Evolutionary conservation across 2,113 vertebrate species (phyloP).

Genomic region (Pollachius pollachius): DNA sequence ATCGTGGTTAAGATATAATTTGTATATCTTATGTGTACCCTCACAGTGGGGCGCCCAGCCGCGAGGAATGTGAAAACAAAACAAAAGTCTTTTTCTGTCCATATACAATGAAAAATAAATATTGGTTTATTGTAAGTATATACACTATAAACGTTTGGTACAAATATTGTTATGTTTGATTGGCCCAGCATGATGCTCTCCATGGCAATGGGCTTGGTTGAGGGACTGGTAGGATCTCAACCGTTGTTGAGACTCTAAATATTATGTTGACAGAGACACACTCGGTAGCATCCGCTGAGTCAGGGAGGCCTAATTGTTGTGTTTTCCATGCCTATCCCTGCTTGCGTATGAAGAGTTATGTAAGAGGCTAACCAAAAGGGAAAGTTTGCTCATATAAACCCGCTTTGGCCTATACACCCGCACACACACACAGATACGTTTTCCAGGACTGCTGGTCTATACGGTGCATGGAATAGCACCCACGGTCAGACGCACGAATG

Average conservation of each 20-base stretch:
- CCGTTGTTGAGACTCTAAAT: constrained; percentile 11
- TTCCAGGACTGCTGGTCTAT: constrained; percentile 42
- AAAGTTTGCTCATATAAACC: constrained; percentile 47
- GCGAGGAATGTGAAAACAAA: no score
- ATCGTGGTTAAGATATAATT: no score
- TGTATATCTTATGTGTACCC: no score
- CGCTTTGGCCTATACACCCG: constrained; percentile 45
- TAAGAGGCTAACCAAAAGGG: constrained; percentile 37
- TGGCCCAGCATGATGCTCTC: no score
- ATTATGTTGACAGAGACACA: constrained; percentile 21
- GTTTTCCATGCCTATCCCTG: constrained; percentile 46
- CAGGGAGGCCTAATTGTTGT: constrained; percentile 55
- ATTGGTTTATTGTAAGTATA: no score
- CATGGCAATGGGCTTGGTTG: neutral
- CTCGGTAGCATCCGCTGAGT: constrained; percentile 48
- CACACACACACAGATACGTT: constrained; percentile 40
- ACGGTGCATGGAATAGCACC: constrained; percentile 34
- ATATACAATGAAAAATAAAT: no score
- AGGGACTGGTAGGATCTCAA: neutral
- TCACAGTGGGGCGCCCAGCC: no score
- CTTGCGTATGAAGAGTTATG: constrained; percentile 47
- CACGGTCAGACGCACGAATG: constrained; percentile 38
- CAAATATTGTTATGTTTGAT: no score
- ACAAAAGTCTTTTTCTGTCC: no score
- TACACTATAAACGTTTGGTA: no score